phyloP scores from a whole-genome alignment of 2,113 vertebrate genomes.

The Vulpes vulpes region DNA sequence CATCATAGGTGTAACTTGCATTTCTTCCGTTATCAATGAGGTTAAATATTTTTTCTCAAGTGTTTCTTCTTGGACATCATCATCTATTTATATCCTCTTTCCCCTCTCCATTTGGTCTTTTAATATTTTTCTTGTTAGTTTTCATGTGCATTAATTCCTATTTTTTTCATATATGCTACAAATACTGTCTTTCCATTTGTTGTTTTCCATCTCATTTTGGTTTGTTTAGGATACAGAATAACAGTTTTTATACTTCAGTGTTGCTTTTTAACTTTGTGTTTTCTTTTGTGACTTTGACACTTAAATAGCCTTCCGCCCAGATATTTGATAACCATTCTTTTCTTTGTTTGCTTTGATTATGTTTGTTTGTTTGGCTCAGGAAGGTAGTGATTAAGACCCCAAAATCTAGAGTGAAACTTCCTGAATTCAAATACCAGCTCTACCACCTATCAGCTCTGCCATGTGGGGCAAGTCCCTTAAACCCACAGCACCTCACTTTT shows the following conservation, averaged over 20 bases:
- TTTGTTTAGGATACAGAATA: not conserved
- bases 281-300: conserved; percentile 15
- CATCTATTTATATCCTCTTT: not conserved
- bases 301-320: not conserved
- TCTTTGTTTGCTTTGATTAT: conserved; percentile 28
- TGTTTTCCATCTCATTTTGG: conserved; percentile 48
- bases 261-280: conserved; percentile 43
- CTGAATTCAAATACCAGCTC: not conserved
- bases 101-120: not conserved
- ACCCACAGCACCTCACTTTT: not conserved
- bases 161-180: not conserved
- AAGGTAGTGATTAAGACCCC: not conserved
- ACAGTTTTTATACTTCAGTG: not conserved
- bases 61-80: conserved; percentile 4
- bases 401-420: not conserved
- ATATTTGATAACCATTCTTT: conserved; percentile 24
- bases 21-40: conserved; percentile 7
- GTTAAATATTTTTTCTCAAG: conserved; percentile 38
- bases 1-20: not conserved
- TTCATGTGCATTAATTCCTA: not conserved
- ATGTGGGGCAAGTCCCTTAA: not conserved
- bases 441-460: not conserved
- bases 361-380: conserved; percentile 38
- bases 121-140: conserved; percentile 31
- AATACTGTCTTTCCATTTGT: not conserved